Conservation (phyloP, 2,113 vertebrate genomes). For the Hemibates koningsi region DNA sequence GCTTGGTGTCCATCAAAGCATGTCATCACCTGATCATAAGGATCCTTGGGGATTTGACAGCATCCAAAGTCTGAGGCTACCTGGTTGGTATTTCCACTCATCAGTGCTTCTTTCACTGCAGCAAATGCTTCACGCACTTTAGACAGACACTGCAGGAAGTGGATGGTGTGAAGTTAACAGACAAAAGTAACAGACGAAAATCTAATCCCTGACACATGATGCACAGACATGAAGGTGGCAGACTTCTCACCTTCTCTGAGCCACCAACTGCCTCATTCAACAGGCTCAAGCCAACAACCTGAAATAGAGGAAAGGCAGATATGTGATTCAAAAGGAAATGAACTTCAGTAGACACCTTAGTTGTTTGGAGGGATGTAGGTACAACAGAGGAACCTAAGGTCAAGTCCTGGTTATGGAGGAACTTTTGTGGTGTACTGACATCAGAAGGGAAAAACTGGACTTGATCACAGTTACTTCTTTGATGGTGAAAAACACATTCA, state of each 20-base stretch:
- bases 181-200: not conserved
- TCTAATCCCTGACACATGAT: not conserved
- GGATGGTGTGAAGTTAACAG: not conserved
- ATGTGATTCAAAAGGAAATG: not conserved
- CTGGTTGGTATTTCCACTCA: not conserved
- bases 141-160: slow-evolving; percentile 63
- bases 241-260: slow-evolving; percentile 71
- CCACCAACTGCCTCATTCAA: slow-evolving; percentile 72
- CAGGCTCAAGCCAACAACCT: slow-evolving; percentile 78
- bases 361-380: not conserved
- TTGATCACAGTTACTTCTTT: not conserved
- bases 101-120: slow-evolving; percentile 57
- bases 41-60: slow-evolving; percentile 56
- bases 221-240: not conserved
- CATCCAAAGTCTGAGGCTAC: slow-evolving; percentile 69
- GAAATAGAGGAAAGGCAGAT: not conserved
- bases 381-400: not conserved
- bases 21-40: slow-evolving; percentile 52
- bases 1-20: not conserved
- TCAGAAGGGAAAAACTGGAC: not conserved
- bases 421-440: not conserved
- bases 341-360: not conserved
- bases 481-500: not conserved
- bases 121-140: slow-evolving; percentile 65
- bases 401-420: not conserved